A percentile compares a stretch with the other conserved stretches of the same genome.
These are phyloP conservation scores for Parnassius mnemosyne DNA, from an alignment of 2,888 invertebrate species.

Conservation along the genomic window DNA sequence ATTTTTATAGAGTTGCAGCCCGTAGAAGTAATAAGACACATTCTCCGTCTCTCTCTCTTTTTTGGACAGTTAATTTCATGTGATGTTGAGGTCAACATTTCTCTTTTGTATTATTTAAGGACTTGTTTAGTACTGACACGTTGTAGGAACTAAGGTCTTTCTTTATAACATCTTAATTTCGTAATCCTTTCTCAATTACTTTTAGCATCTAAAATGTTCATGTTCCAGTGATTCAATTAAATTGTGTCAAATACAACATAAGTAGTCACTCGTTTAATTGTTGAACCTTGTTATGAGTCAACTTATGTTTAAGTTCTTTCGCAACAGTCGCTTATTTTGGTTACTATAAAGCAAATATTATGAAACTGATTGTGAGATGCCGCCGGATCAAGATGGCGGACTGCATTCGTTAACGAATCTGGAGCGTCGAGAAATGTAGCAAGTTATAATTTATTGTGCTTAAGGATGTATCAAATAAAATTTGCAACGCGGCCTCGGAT, in stretches of 20 bases:
- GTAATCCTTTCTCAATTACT: too few relatives aligned
- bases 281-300: neutral
- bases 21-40: too few relatives aligned
- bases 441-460: constrained; percentile 27
- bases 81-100: too few relatives aligned
- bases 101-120: too few relatives aligned
- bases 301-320: neutral
- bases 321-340: constrained; percentile 24
- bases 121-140: too few relatives aligned
- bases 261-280: neutral
- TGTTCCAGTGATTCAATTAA: too few relatives aligned
- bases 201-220: too few relatives aligned
- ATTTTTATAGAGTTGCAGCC: too few relatives aligned
- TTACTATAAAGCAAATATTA: constrained; percentile 27
- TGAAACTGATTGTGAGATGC: constrained; percentile 26
- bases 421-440: constrained; percentile 29
- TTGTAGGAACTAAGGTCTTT: too few relatives aligned
- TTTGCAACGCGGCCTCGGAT: constrained; percentile 4
- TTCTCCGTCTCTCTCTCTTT: too few relatives aligned
- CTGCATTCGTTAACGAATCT: constrained; percentile 27
- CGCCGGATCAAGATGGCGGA: constrained; percentile 29
- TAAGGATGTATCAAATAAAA: constrained; percentile 17
- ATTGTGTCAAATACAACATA: neutral
- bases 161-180: too few relatives aligned
- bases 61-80: too few relatives aligned